A percentile compares a stretch with the other conserved stretches of the same genome.
Evolutionary conservation across 2,888 invertebrate species (phyloP).

Genomic region (Geotrupes spiniger): DNA sequence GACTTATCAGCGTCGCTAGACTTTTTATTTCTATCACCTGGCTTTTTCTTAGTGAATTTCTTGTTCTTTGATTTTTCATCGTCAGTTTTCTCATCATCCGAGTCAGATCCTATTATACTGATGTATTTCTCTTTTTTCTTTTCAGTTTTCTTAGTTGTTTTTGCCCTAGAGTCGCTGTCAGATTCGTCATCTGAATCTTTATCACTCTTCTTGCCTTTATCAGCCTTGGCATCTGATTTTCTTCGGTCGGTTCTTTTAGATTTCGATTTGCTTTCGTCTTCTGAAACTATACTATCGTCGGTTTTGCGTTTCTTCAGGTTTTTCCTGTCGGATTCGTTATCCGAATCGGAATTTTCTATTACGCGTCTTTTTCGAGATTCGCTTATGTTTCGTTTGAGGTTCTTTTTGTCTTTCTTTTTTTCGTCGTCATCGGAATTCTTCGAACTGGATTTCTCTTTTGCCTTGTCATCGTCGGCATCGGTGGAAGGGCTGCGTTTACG

Average conservation of each 20-base stretch:
- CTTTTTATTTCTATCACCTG: slow-evolving; percentile 13
- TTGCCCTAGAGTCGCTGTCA: too few species aligned
- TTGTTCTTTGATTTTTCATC: too few species aligned
- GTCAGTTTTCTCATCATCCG: slow-evolving; percentile 6
- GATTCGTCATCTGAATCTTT: background rate
- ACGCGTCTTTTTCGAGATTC: slow-evolving; percentile 14
- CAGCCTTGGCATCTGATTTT: background rate
- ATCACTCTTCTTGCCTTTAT: slow-evolving; percentile 8
- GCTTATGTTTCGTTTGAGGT: background rate
- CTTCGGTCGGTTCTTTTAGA: background rate
- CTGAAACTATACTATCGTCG: slow-evolving; percentile 8
- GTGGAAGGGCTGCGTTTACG: slow-evolving; percentile 34
- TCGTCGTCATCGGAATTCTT: slow-evolving; percentile 9
- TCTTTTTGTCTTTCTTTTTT: background rate
- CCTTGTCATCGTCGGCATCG: slow-evolving; percentile 40
- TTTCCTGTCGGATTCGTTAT: slow-evolving; percentile 14
- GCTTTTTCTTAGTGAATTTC: background rate
- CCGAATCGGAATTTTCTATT: slow-evolving; percentile 24
- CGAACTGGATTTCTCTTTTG: slow-evolving; percentile 26
- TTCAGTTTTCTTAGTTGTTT: background rate
- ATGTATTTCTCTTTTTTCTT: background rate
- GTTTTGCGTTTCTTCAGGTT: slow-evolving; percentile 14
- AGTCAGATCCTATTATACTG: too few species aligned
- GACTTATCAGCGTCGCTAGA: slow-evolving; percentile 9
- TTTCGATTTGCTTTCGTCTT: background rate